A percentile compares a stretch with the other conserved stretches of the same genome.
phyloP scores from a whole-genome alignment of 2,888 invertebrate genomes.

The Sarcophaga variegata region DNA sequence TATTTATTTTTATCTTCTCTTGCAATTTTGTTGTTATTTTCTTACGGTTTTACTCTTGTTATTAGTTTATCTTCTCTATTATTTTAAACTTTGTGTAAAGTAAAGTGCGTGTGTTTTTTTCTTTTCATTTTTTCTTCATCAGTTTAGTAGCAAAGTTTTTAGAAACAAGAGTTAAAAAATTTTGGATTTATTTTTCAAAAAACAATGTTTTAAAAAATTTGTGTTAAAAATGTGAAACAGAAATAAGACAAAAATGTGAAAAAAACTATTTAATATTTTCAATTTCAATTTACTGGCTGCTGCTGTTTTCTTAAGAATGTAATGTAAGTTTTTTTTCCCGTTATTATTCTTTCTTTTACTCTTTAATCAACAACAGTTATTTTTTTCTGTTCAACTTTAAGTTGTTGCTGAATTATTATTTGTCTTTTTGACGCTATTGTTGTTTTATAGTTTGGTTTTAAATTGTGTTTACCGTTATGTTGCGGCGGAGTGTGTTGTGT shows the following conservation, averaged over 20 bases:
- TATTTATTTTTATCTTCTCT: not conserved
- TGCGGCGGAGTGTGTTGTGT: too few species aligned
- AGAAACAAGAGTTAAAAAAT: not conserved
- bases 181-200: not conserved
- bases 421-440: not conserved
- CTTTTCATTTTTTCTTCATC: constrained; percentile 1
- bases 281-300: constrained; percentile 23
- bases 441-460: not conserved
- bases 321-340: not conserved
- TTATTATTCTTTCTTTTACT: not conserved
- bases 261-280: constrained; percentile 34
- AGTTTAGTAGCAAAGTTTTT: constrained; percentile 8
- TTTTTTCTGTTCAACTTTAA: constrained; percentile 39
- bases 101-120: not conserved
- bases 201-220: not conserved
- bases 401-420: constrained; percentile 13
- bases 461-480: too few species aligned
- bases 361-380: constrained; percentile 46
- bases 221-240: not conserved
- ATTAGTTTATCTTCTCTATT: too few species aligned
- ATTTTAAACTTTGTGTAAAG: too few species aligned
- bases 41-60: too few species aligned
- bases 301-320: too few species aligned
- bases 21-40: too few species aligned
- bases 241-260: not conserved